A percentile compares a stretch with the other conserved stretches of the same genome.
These are phyloP conservation scores for Drosophila antonietae DNA, from an alignment of 2,888 invertebrate species.

Conservation along the genomic window DNA sequence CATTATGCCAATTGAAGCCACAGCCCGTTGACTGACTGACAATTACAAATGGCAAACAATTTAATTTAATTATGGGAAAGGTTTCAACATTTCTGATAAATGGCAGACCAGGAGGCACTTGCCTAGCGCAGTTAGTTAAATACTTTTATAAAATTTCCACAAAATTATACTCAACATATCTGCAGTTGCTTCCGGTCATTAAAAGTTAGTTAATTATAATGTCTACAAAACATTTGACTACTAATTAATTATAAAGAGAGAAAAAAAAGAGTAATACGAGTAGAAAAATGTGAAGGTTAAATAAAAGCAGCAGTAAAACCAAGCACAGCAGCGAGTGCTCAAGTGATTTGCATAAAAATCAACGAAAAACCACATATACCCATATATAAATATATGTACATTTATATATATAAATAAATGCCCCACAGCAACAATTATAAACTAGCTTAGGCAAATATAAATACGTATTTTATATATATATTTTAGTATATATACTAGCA, in stretches of 20 bases:
- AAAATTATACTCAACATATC: conserved; percentile 31
- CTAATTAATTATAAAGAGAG: conserved; percentile 48
- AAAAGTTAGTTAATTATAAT: conserved; percentile 59
- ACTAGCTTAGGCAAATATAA: conserved; percentile 3
- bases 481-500: conserved; percentile 12
- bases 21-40: conserved; percentile 54
- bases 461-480: neutral
- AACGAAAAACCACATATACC: conserved; percentile 8
- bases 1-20: conserved; percentile 50
- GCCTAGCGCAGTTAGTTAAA: conserved; percentile 25
- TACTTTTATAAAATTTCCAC: conserved; percentile 11
- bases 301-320: conserved; percentile 15
- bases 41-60: conserved; percentile 74
- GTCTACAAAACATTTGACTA: conserved; percentile 45
- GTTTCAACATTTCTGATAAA: conserved; percentile 47
- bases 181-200: conserved; percentile 71
- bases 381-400: neutral
- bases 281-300: conserved; percentile 60
- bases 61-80: conserved; percentile 77
- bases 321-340: conserved; percentile 17
- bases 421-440: conserved; percentile 21
- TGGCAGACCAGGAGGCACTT: conserved; percentile 36
- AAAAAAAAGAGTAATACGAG: conserved; percentile 7
- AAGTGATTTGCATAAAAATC: conserved; percentile 64
- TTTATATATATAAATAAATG: neutral